phyloP scores from a whole-genome alignment of 2,113 vertebrate genomes.

The Ceyx cyanopectus region DNA sequence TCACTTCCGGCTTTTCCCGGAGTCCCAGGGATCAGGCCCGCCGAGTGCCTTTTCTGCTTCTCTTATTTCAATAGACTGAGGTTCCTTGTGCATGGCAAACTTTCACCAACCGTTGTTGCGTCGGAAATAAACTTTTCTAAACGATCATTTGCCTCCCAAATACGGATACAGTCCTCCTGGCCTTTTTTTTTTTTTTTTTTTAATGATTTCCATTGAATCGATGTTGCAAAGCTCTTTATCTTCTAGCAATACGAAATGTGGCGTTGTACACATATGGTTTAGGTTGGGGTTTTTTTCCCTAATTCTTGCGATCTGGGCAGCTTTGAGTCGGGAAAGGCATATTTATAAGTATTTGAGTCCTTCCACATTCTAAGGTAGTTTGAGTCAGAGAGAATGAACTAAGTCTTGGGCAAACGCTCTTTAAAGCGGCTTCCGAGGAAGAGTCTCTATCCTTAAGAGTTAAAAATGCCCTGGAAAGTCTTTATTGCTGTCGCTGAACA shows the following conservation, averaged over 20 bases:
- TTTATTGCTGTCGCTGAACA: not conserved
- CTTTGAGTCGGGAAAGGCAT: not conserved
- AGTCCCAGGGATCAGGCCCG: not conserved
- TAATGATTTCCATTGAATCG: not conserved
- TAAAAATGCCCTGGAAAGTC: not conserved
- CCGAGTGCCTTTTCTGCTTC: not conserved
- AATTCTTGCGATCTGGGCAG: constrained; percentile 39
- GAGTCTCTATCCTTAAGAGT: not conserved
- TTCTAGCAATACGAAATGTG: not conserved
- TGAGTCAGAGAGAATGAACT: not conserved
- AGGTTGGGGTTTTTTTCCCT: not conserved
- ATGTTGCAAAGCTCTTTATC: constrained; percentile 14
- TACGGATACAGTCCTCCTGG: not conserved
- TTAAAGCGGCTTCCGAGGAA: not conserved
- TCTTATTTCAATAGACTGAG: not conserved
- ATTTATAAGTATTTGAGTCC: not conserved
- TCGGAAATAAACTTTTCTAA: not conserved
- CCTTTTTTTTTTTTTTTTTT: not conserved
- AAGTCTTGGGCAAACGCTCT: not conserved
- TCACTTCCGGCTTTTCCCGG: not conserved
- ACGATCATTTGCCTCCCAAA: not conserved
- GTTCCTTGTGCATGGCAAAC: not conserved
- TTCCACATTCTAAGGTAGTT: not conserved
- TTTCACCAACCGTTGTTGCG: not conserved
- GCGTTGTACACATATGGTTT: constrained; percentile 50